Evolutionary conservation across 2,888 invertebrate genomes (phyloP), one percentile per base, ranked within the genome.

Genomic region (Sepioteuthis lessoniana): DNA sequence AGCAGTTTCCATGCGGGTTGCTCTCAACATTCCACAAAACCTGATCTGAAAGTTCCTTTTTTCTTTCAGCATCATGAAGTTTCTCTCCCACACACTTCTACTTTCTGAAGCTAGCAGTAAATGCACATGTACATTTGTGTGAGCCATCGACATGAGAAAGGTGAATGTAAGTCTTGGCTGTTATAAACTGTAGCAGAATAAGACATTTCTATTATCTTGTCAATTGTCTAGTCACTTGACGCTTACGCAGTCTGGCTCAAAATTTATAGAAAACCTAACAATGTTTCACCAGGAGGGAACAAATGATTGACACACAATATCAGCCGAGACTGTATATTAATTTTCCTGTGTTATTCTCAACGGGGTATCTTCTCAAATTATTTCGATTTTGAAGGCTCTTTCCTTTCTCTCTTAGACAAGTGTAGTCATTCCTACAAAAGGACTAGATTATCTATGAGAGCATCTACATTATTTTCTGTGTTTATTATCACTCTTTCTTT

Each of bases 171-270:
- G n/a, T n/a, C n/a, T 13, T 16, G 16, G n/a, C 16, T n/a, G n/a
- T 35, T 76, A n/a, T 76, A 76, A 76, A 16, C n/a, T n/a, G 2
- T 76, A n/a, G 76, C 76, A 35, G 13, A 13, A 76, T n/a, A 76
- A 76, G n/a, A n/a, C 76, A 76, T 76, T 76, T 76, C 76, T n/a
- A 76, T 76, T n/a, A 76, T 76, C 76, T 76, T 76, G 76, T 76
- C n/a, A 76, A 76, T n/a, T 35, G 76, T 76, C n/a, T n/a, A n/a
- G n/a, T 76, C 16, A 76, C 76, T 76, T n/a, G n/a, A n/a, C n/a
- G 13, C n/a, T 16, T n/a, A n/a, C 13, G 16, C n/a, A n/a, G n/a
- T 16, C 76, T 76, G 76, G 16, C 76, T 76, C 16, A 76, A 76
- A n/a, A n/a, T 76, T n/a, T n/a, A 76, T n/a, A 35, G 10, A 35